Percentiles rank a stretch among this genome's conserved stretches.
phyloP scores from a whole-genome alignment of 2,797 vertebrate genomes.

The Siniperca obscura region DNA sequence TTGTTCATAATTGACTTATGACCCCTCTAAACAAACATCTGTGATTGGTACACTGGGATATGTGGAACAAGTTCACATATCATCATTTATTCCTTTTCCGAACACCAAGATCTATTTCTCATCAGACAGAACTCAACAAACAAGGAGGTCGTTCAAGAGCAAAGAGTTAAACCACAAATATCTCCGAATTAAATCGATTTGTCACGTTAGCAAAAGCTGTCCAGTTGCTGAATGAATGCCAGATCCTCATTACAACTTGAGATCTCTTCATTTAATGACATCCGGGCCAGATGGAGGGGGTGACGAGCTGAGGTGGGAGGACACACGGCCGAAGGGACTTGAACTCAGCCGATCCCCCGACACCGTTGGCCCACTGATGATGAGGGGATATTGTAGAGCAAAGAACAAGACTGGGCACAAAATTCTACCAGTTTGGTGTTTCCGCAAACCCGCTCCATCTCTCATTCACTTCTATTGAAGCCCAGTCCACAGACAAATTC shows the following conservation, averaged over 20 bases:
- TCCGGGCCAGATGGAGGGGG: conserved; percentile 14
- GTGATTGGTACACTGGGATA: background rate
- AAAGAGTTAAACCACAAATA: background rate
- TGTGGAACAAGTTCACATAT: background rate
- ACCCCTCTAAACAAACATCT: too few relatives aligned
- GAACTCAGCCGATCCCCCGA: too few relatives aligned
- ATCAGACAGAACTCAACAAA: background rate
- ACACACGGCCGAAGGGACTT: background rate
- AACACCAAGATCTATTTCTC: background rate
- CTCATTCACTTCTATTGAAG: too few relatives aligned
- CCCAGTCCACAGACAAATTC: too few relatives aligned
- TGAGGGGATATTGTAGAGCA: background rate
- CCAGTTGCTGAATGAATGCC: background rate
- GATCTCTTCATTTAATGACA: background rate
- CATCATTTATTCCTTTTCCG: background rate
- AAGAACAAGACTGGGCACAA: background rate
- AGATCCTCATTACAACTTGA: background rate
- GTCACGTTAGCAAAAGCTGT: background rate
- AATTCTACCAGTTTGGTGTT: too few relatives aligned
- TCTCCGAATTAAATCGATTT: background rate
- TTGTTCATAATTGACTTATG: too few relatives aligned
- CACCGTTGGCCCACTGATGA: background rate
- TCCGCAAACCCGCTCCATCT: background rate
- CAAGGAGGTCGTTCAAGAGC: background rate
- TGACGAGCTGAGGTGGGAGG: background rate